These are phyloP conservation scores for Celastrina argiolus DNA, from an alignment of 2,888 invertebrate species.

Conservation along the genomic window DNA sequence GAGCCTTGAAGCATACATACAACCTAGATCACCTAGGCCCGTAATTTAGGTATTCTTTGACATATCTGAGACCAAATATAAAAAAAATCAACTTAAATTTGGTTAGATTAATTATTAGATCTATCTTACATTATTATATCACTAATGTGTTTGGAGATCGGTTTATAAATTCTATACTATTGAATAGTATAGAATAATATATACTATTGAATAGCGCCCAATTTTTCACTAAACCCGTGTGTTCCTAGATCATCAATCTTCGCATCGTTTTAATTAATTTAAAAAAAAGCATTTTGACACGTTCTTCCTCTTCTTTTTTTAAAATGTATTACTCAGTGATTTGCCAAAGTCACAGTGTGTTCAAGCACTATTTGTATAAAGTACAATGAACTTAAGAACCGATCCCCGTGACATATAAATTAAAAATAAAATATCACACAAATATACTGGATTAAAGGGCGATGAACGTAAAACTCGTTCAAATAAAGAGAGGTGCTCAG, in stretches of 20 bases:
- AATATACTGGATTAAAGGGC: slow-evolving; percentile 24
- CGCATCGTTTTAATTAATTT: neutral
- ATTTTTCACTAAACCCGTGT: neutral
- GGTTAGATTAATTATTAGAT: slow-evolving; percentile 56
- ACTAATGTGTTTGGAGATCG: slow-evolving; percentile 43
- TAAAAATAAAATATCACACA: slow-evolving; percentile 25
- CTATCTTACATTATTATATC: slow-evolving; percentile 60
- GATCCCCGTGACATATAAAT: slow-evolving; percentile 17
- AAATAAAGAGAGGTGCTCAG: neutral
- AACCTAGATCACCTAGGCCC: slow-evolving; percentile 17
- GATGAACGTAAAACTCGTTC: neutral
- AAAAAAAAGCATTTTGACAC: neutral
- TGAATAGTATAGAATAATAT: too few species aligned
- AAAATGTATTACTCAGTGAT: neutral
- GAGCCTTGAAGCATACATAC: slow-evolving; percentile 18
- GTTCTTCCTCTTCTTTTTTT: neutral
- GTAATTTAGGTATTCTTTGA: slow-evolving; percentile 60
- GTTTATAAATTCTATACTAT: neutral
- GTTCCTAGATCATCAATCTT: too few species aligned
- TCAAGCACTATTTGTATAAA: neutral
- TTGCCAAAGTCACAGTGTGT: neutral
- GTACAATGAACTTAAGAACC: neutral
- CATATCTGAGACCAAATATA: slow-evolving; percentile 69
- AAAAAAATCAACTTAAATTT: slow-evolving; percentile 60
- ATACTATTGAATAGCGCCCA: neutral